A percentile compares a stretch with the other conserved stretches of the same genome.
These are phyloP conservation scores for Lemur catta DNA, from an alignment of 2,797 vertebrate species.

Conservation along the genomic window DNA sequence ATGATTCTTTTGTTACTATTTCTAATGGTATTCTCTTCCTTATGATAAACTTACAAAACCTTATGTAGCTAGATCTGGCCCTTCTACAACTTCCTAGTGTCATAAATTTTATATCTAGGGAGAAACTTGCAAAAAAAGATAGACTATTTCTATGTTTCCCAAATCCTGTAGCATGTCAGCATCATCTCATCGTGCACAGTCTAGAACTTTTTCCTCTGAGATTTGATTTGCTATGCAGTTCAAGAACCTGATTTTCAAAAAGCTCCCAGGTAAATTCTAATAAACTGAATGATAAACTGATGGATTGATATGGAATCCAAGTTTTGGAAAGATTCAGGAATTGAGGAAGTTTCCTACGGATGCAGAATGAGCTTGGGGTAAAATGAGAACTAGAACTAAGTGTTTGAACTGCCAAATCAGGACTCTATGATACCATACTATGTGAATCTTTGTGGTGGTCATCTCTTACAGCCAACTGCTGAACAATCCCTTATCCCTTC, in stretches of 20 bases:
- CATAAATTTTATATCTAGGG: background rate
- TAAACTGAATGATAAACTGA: background rate
- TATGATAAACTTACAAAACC: background rate
- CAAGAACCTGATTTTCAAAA: background rate
- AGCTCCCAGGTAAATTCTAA: background rate
- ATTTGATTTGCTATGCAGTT: background rate
- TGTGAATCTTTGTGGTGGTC: background rate
- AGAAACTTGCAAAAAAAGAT: background rate
- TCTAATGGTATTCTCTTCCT: background rate
- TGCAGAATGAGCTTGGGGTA: background rate
- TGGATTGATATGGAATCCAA: background rate
- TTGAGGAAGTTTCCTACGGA: background rate
- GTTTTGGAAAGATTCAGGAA: background rate
- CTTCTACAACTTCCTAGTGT: background rate
- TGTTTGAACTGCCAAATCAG: background rate
- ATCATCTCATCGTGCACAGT: background rate
- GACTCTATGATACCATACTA: background rate
- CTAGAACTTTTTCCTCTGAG: background rate
- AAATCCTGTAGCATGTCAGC: background rate
- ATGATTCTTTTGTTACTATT: background rate
- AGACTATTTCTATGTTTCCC: background rate
- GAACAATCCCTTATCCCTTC: background rate
- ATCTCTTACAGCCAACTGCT: background rate
- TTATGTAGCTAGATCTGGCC: background rate
- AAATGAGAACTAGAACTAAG: background rate